These are phyloP conservation scores for Berghia stephanieae DNA, from an alignment of 1,140 invertebrate species.

Conservation along the genomic window DNA sequence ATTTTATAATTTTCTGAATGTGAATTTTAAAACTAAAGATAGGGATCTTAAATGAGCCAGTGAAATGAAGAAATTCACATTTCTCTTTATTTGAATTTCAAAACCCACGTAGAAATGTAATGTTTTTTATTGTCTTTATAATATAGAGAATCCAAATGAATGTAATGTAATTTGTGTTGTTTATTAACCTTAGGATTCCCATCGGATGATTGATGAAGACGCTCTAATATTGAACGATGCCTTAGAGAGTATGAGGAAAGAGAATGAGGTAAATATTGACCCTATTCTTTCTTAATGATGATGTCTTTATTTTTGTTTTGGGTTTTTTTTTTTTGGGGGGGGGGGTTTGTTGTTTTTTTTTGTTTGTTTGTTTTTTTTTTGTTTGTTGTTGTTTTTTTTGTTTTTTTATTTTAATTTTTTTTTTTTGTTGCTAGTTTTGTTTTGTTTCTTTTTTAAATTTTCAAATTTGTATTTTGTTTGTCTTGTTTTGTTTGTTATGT, in stretches of 20 bases:
- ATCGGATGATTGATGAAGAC: conserved; percentile 60
- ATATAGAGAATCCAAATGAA: too few relatives aligned
- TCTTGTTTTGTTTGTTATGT: not conserved
- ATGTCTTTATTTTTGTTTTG: not conserved
- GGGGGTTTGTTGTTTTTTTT: not conserved
- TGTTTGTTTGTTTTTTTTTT: not conserved
- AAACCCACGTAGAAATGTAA: too few relatives aligned
- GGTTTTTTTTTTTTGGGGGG: not conserved
- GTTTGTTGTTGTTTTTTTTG: not conserved
- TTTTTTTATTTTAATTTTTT: not conserved
- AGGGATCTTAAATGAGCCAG: too few relatives aligned
- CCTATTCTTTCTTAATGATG: too few relatives aligned
- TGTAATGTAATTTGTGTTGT: conserved; percentile 1
- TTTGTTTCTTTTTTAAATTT: not conserved
- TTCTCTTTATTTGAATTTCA: too few relatives aligned
- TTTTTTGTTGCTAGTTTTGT: not conserved
- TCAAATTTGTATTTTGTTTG: not conserved
- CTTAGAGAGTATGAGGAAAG: too few relatives aligned
- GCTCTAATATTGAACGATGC: conserved; percentile 32
- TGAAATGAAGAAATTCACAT: too few relatives aligned
- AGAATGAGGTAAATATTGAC: too few relatives aligned
- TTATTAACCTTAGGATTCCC: conserved; percentile 59
- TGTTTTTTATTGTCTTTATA: too few relatives aligned
- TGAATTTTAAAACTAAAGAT: too few relatives aligned
- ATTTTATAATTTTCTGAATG: too few relatives aligned